Conservation (phyloP, 2,113 vertebrate species). For the Blennius ocellaris region DNA sequence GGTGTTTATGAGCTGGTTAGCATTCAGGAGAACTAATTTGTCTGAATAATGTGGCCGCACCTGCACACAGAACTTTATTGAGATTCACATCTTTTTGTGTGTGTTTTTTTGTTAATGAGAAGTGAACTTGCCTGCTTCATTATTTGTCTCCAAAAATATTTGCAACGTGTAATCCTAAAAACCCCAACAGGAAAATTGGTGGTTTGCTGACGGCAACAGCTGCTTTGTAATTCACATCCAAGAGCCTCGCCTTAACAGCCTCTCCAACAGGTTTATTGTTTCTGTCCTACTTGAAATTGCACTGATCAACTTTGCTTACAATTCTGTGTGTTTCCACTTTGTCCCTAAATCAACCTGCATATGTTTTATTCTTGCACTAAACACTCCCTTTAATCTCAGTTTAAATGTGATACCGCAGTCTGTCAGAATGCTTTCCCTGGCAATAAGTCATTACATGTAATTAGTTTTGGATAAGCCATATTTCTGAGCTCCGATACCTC, state of each 20-base stretch:
- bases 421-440: constrained; percentile 20
- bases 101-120: background rate
- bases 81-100: background rate
- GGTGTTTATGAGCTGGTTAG: too few relatives aligned
- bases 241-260: background rate
- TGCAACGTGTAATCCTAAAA: background rate
- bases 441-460: constrained; percentile 44
- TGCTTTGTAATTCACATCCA: background rate
- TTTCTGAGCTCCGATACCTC: constrained; percentile 28
- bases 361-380: background rate
- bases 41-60: background rate
- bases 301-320: background rate
- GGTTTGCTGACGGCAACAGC: background rate
- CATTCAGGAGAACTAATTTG: constrained; percentile 11
- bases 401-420: constrained; percentile 6
- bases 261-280: background rate
- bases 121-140: background rate
- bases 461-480: constrained; percentile 46
- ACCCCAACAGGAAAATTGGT: background rate
- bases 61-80: background rate
- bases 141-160: background rate
- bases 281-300: background rate
- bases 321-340: background rate
- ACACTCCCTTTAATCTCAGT: background rate
- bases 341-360: background rate